Evolutionary conservation across 2,888 invertebrate species (phyloP).

Genomic region (Lobophora halterata): DNA sequence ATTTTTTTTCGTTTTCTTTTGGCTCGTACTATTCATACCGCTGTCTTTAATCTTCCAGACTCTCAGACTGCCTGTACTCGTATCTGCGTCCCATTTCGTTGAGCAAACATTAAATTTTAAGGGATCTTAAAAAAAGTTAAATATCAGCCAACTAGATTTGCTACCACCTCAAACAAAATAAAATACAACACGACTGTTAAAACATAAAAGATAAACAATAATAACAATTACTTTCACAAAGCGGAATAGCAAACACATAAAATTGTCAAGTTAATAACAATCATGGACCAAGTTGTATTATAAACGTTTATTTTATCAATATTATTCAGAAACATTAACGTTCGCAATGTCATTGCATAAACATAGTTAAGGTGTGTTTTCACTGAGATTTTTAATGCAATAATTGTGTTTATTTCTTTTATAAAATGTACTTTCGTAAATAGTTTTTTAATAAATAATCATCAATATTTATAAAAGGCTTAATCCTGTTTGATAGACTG

Average conservation of each 20-base stretch:
- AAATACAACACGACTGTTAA: too few relatives aligned
- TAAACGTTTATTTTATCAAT: constrained; percentile 1
- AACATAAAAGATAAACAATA: not conserved
- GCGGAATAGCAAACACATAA: constrained; percentile 1
- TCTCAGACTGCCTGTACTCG: constrained; percentile 53
- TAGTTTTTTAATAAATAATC: too few relatives aligned
- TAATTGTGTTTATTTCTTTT: too few relatives aligned
- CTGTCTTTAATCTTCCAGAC: constrained; percentile 72
- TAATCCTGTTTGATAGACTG: too few relatives aligned
- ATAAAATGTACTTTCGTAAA: too few relatives aligned
- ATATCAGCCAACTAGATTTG: too few relatives aligned
- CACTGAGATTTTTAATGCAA: not conserved
- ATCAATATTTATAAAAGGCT: too few relatives aligned
- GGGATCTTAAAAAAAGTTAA: too few relatives aligned
- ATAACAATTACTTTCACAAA: constrained; percentile 3
- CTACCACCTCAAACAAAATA: too few relatives aligned
- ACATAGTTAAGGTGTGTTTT: constrained; percentile 1
- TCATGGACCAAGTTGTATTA: constrained; percentile 4
- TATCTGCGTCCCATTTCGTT: constrained; percentile 41
- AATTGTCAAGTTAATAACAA: constrained; percentile 4
- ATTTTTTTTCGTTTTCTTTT: constrained; percentile 72
- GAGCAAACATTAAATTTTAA: too few relatives aligned
- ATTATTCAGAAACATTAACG: constrained; percentile 1
- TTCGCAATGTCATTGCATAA: constrained; percentile 1
- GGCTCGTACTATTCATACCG: constrained; percentile 68